phyloP scores from a whole-genome alignment of 1,140 invertebrate genomes.

The Hermetia illucens region DNA sequence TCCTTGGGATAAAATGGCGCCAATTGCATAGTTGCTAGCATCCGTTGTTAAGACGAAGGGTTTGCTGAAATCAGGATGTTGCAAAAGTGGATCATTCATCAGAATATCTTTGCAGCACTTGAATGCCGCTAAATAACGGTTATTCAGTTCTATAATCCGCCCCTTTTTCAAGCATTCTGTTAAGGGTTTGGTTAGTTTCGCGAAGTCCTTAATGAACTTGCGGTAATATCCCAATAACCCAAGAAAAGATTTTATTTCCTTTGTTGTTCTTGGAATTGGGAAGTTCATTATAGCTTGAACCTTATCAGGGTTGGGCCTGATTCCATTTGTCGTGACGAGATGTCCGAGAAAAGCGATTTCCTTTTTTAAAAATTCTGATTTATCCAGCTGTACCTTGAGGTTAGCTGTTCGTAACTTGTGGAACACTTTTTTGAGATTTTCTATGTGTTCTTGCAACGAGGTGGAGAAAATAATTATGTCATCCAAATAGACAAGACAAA shows the following conservation, averaged over 20 bases:
- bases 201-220: constrained; percentile 15
- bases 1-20: constrained; percentile 19
- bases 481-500: constrained; percentile 13
- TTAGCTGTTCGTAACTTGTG: constrained; percentile 11
- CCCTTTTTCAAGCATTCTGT: constrained; percentile 15
- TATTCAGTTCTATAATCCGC: constrained; percentile 10
- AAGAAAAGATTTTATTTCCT: constrained; percentile 14
- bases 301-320: too few species aligned
- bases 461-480: too few species aligned
- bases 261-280: constrained; percentile 12
- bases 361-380: constrained; percentile 19
- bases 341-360: constrained; percentile 18
- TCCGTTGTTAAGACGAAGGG: constrained; percentile 14
- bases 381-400: constrained; percentile 18
- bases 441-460: constrained; percentile 8
- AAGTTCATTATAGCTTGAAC: too few species aligned
- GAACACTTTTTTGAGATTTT: constrained; percentile 11
- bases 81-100: constrained; percentile 18
- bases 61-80: constrained; percentile 22
- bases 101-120: constrained; percentile 20
- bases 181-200: constrained; percentile 11
- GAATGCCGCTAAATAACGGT: constrained; percentile 11
- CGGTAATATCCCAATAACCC: constrained; percentile 11
- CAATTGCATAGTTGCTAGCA: constrained; percentile 13
- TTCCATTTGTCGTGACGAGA: too few species aligned